phyloP scores from a whole-genome alignment of 1,140 invertebrate species.

The Holcopasites calliopsidis region DNA sequence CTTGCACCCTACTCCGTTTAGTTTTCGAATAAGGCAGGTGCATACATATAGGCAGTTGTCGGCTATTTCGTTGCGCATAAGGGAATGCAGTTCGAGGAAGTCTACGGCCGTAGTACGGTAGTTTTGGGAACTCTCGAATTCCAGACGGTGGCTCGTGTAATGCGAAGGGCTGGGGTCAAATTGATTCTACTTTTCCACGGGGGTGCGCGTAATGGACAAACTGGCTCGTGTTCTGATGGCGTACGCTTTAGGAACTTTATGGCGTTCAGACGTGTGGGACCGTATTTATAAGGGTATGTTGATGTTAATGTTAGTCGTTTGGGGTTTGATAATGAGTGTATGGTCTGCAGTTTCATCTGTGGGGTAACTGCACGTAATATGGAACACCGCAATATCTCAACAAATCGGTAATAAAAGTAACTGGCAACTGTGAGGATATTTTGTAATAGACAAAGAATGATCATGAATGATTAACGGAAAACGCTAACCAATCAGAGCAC shows the following conservation, averaged over 20 bases:
- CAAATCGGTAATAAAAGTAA: no score
- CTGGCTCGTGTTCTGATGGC: background rate
- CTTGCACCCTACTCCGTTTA: background rate
- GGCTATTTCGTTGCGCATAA: slow-evolving; percentile 44
- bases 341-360: background rate
- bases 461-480: no score
- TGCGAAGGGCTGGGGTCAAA: slow-evolving; percentile 56
- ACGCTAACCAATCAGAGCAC: no score
- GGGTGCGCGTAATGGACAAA: slow-evolving; percentile 2
- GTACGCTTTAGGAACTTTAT: background rate
- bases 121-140: slow-evolving; percentile 60
- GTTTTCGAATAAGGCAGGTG: slow-evolving; percentile 50
- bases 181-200: slow-evolving; percentile 40
- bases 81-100: slow-evolving; percentile 3
- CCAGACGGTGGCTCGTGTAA: slow-evolving; percentile 62
- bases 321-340: background rate
- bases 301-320: background rate
- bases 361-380: no score
- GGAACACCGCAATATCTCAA: no score
- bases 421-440: no score
- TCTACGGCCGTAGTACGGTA: background rate
- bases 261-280: background rate
- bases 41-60: slow-evolving; percentile 38
- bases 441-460: no score
- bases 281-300: background rate